Conservation (phyloP, 53 echinoderm and acorn worm species). For the Zoroaster sp. region DNA sequence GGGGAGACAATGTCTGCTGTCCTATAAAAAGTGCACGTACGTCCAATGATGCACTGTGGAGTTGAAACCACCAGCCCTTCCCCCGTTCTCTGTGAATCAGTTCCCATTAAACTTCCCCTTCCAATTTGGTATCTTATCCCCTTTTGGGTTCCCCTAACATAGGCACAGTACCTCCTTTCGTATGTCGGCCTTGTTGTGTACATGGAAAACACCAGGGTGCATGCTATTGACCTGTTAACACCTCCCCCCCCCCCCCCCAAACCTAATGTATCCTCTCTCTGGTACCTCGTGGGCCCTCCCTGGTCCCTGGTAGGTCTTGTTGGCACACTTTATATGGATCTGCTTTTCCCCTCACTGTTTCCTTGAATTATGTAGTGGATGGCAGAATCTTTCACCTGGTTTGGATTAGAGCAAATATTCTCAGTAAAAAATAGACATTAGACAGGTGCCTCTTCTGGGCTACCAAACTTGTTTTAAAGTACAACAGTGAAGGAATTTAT, state of each 20-base stretch:
- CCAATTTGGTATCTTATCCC: not conserved
- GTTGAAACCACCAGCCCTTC: not conserved
- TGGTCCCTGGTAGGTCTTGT: not conserved
- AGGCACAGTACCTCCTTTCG: too few species aligned
- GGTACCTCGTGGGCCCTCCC: not conserved
- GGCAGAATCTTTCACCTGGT: not conserved
- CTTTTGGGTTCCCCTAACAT: not conserved
- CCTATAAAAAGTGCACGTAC: too few species aligned
- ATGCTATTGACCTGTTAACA: not conserved
- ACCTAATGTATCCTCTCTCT: not conserved
- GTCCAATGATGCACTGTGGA: too few species aligned
- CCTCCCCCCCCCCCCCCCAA: not conserved
- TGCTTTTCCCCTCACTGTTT: not conserved
- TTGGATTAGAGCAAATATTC: not conserved
- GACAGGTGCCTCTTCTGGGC: too few species aligned
- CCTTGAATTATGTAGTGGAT: not conserved
- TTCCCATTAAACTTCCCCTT: slow-evolving; percentile 7
- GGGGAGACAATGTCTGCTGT: too few species aligned
- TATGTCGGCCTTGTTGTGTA: not conserved
- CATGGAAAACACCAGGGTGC: not conserved
- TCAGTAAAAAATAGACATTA: too few species aligned
- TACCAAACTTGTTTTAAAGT: too few species aligned
- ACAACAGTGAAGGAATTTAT: too few species aligned
- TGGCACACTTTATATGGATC: not conserved
- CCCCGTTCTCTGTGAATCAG: not conserved